phyloP scores from a whole-genome alignment of 2,888 invertebrate species.

The Ophion obscuratus region DNA sequence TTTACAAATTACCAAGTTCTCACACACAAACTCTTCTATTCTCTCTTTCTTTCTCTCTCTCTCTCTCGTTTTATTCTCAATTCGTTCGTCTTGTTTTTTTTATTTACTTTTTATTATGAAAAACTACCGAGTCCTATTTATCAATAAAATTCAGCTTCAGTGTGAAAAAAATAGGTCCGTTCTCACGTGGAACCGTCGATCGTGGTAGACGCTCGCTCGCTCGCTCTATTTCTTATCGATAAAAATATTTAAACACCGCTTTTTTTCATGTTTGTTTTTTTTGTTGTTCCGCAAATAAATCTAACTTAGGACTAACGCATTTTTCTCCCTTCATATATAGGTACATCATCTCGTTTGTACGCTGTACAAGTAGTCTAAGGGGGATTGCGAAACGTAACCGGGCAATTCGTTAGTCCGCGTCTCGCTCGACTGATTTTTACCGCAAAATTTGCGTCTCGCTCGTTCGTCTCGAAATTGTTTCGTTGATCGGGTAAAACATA shows the following conservation, averaged over 20 bases:
- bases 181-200: slow-evolving; percentile 63
- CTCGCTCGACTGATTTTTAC: neutral
- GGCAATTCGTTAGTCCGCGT: slow-evolving; percentile 39
- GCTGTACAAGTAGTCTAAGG: slow-evolving; percentile 68
- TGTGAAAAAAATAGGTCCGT: slow-evolving; percentile 69
- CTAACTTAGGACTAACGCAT: slow-evolving; percentile 65
- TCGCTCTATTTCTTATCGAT: slow-evolving; percentile 66
- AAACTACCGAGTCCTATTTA: slow-evolving; percentile 56
- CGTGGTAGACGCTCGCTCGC: slow-evolving; percentile 54
- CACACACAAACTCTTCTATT: slow-evolving; percentile 3
- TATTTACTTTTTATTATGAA: slow-evolving; percentile 38
- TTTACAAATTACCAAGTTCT: slow-evolving; percentile 66
- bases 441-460: slow-evolving; percentile 6
- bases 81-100: slow-evolving; percentile 3
- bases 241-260: slow-evolving; percentile 69
- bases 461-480: neutral
- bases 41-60: neutral
- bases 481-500: slow-evolving; percentile 17
- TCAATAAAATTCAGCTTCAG: slow-evolving; percentile 69
- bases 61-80: neutral
- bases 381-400: slow-evolving; percentile 63
- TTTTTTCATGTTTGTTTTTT: slow-evolving; percentile 39
- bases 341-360: slow-evolving; percentile 69
- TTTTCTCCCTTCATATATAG: slow-evolving; percentile 45
- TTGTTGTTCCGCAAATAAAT: slow-evolving; percentile 63